These are phyloP conservation scores for Trissolcus basalis DNA, from an alignment of 1,140 invertebrate species.

Conservation along the genomic window DNA sequence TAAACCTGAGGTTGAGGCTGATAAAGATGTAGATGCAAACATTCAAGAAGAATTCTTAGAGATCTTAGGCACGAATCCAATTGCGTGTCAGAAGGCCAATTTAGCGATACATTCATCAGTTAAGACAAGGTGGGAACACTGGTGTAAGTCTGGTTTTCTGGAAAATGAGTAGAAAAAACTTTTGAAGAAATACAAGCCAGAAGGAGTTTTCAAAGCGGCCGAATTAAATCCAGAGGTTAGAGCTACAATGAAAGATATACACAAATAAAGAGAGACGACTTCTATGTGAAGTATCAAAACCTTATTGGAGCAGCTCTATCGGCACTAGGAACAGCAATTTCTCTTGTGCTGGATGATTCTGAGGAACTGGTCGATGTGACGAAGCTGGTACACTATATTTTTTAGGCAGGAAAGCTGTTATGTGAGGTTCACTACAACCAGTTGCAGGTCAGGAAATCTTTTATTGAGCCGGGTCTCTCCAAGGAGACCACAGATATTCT, in stretches of 20 bases:
- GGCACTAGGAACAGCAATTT: slow-evolving; percentile 6
- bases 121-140: slow-evolving; percentile 8
- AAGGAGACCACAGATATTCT: slow-evolving; percentile 7
- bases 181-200: slow-evolving; percentile 8
- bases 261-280: slow-evolving; percentile 11
- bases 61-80: slow-evolving; percentile 16
- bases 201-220: neutral
- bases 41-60: slow-evolving; percentile 16
- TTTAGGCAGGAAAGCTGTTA: slow-evolving; percentile 4
- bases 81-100: slow-evolving; percentile 3
- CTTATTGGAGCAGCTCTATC: slow-evolving; percentile 13
- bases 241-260: neutral
- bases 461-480: slow-evolving; percentile 5
- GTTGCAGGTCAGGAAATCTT: slow-evolving; percentile 5
- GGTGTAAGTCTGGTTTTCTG: slow-evolving; percentile 10
- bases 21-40: slow-evolving; percentile 6
- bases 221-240: slow-evolving; percentile 7
- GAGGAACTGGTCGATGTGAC: slow-evolving; percentile 3
- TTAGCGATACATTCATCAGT: slow-evolving; percentile 1
- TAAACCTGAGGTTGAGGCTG: neutral
- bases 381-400: slow-evolving; percentile 1
- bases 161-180: slow-evolving; percentile 14
- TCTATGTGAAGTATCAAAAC: too few relatives aligned
- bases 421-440: slow-evolving; percentile 6
- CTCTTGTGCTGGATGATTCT: neutral